Evolutionary conservation across 2,113 vertebrate genomes (phyloP).

Genomic region (Eulacestoma nigropectus): DNA sequence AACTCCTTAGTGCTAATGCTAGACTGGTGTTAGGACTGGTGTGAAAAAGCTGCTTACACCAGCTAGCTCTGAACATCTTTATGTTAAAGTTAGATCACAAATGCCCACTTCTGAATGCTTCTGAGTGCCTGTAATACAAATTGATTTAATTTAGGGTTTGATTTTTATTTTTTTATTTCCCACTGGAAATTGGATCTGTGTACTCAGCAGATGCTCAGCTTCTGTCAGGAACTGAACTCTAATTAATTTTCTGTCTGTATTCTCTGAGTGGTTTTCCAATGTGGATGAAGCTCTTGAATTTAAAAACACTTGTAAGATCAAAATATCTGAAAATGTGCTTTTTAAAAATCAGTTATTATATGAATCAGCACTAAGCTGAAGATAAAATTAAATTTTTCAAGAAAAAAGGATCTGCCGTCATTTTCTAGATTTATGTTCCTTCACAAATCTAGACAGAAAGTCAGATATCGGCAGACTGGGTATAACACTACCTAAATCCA

Average conservation of each 20-base stretch:
- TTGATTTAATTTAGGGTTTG: neutral
- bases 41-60: neutral
- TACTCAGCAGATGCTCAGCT: slow-evolving; percentile 18
- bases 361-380: slow-evolving; percentile 1
- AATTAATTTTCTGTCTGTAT: slow-evolving; percentile 24
- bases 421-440: neutral
- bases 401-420: neutral
- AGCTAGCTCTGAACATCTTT: neutral
- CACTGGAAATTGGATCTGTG: neutral
- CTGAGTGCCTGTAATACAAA: neutral
- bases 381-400: slow-evolving; percentile 11
- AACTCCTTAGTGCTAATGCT: neutral
- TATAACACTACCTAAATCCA: neutral
- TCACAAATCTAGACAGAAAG: neutral
- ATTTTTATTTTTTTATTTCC: slow-evolving; percentile 24
- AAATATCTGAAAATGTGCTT: slow-evolving; percentile 7
- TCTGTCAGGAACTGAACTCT: slow-evolving; percentile 9
- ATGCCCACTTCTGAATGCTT: neutral
- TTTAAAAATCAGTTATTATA: neutral
- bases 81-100: neutral
- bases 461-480: neutral
- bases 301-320: neutral
- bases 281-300: slow-evolving; percentile 22
- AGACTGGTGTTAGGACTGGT: neutral
- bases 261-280: slow-evolving; percentile 6